phyloP scores from a whole-genome alignment of 1,140 invertebrate genomes.

The Tetranychus urticae region DNA sequence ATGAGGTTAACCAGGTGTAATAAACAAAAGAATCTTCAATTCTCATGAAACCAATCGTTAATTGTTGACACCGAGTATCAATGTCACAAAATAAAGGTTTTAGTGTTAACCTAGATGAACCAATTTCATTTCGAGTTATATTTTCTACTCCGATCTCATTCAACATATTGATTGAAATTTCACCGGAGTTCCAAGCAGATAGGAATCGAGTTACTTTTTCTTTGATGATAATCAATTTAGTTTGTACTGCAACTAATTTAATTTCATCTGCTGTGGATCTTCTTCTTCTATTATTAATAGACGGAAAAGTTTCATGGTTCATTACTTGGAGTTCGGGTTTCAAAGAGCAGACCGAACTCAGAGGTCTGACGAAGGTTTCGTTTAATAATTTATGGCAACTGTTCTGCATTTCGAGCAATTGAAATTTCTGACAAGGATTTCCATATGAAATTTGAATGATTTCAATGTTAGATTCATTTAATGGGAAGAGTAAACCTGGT shows the following conservation, averaged over 20 bases:
- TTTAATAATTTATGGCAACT: not conserved
- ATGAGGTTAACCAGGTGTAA: too few relatives aligned
- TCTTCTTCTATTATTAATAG: not conserved
- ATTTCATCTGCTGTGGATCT: not conserved
- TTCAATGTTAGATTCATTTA: not conserved
- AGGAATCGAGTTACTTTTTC: not conserved
- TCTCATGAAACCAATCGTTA: too few relatives aligned
- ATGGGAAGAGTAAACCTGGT: not conserved
- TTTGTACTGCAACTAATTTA: not conserved
- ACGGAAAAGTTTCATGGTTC: not conserved
- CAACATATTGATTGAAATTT: not conserved
- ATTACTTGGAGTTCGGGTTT: not conserved
- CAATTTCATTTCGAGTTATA: not conserved
- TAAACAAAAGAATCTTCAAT: too few relatives aligned
- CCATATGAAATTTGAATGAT: not conserved
- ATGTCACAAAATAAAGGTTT: too few relatives aligned
- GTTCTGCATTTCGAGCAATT: not conserved
- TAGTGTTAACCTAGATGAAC: too few relatives aligned
- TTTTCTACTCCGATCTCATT: not conserved
- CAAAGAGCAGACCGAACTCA: not conserved
- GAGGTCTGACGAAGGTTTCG: not conserved
- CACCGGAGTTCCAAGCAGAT: not conserved
- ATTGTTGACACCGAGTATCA: too few relatives aligned
- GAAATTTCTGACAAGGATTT: not conserved
- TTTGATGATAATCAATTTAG: not conserved